Evolutionary conservation across 1,140 invertebrate genomes (phyloP).

Genomic region (Hyles euphorbiae): DNA sequence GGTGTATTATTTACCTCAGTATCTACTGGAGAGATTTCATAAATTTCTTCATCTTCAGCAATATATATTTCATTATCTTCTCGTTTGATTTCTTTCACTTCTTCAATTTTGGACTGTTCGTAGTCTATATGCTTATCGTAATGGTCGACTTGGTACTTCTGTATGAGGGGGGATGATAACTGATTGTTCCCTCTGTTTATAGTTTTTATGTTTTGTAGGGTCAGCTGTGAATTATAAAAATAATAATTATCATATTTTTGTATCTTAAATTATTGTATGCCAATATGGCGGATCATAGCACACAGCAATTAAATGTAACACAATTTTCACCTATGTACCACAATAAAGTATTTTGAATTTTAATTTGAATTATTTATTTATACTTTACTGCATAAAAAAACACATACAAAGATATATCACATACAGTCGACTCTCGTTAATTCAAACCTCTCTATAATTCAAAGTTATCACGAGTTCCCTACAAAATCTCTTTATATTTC

Average conservation of each 20-base stretch:
- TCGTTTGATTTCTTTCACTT: constrained; percentile 18
- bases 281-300: no score
- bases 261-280: constrained; percentile 2
- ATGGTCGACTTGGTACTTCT: constrained; percentile 28
- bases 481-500: no score
- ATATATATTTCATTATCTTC: constrained; percentile 24
- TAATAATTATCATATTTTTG: constrained; percentile 1
- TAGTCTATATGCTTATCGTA: constrained; percentile 16
- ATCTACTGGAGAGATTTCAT: neutral
- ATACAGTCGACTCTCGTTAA: no score
- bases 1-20: neutral
- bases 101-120: constrained; percentile 1
- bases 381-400: no score
- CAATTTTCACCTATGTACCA: no score
- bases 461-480: no score
- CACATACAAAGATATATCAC: no score
- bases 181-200: constrained; percentile 36
- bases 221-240: constrained; percentile 44
- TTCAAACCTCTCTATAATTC: no score
- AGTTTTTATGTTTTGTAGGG: constrained; percentile 32
- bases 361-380: no score
- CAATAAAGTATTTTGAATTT: no score
- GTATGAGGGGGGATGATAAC: constrained; percentile 25
- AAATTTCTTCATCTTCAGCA: neutral
- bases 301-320: no score